Base-by-base conservation (phyloP, 2,113 vertebrate genomes). In the Clarias magur region DNA sequence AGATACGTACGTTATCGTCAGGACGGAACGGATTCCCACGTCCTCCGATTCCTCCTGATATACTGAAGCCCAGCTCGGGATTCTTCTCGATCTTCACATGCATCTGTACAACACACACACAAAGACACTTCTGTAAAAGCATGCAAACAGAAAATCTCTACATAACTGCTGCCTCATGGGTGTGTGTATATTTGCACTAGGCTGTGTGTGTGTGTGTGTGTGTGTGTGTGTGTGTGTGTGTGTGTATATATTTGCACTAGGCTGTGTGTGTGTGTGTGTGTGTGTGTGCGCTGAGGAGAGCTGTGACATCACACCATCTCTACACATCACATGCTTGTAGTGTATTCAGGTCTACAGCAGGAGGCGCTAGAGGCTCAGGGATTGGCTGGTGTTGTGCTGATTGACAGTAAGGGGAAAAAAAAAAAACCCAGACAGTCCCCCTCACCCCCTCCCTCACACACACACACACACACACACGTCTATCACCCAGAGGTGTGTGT, bases 21-120 rank as follows among this genome's bases (percentile, higher is more conserved):
- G 97, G 97, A 89, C 92, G 96, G 91, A 99, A 99, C 34, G 98
- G 98, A 89, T 99, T 99, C 89, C 98, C 97, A 92, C 98, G 96
- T 16, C 98, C 98, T 72, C 97, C 98, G 57, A 98, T 94, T 92
- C 98, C 98, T 94, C 98, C 98, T 48, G 98, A 99, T 96, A 99
- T 99, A 94, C 98, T 99, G 95, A 99, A 99, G 88, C 98, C 98
- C 91, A 99, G 96, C 93, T 99, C 98, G 63, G 98, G 98, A 92
- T 99, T 98, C 94, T 99, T 99, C 93, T 99, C 96, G 88, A 99
- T 92, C 92, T 96, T 97, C 91, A 99, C 96, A 87, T 95, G 96
- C 89, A 99, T 95, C 98, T 99, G 94, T 89, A 93, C 79, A 84
- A 86, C 53, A 34, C 59, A 48, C 34, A 72, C 3, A 88, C 91